Evolutionary conservation across 2,113 vertebrate genomes (phyloP).

Genomic region (Lepisosteus oculatus): DNA sequence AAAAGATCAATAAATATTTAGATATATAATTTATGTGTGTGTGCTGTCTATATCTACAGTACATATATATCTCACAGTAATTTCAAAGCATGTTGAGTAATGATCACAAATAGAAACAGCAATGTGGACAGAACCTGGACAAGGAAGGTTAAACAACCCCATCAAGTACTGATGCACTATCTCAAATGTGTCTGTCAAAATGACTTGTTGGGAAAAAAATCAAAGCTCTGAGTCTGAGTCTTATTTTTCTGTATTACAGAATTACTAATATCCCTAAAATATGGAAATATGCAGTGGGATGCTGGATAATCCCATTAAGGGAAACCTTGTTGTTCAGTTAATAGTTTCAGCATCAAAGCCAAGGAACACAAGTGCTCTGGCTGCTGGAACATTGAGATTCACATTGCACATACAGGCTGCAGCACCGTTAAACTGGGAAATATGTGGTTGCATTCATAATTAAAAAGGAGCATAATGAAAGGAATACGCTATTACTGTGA

Average conservation of each 20-base stretch:
- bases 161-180: not conserved
- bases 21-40: too few species aligned
- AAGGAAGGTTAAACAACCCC: not conserved
- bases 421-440: not conserved
- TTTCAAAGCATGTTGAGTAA: too few species aligned
- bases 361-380: not conserved
- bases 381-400: not conserved
- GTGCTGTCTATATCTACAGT: too few species aligned
- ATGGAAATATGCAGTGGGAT: not conserved
- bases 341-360: conserved; percentile 4
- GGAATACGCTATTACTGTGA: conserved; percentile 12
- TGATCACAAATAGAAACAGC: too few species aligned
- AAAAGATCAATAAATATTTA: too few species aligned
- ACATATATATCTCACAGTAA: too few species aligned
- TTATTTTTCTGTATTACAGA: not conserved
- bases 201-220: not conserved
- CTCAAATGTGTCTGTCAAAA: not conserved
- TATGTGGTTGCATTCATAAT: conserved; percentile 8
- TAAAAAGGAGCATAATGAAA: conserved; percentile 1
- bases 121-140: too few species aligned
- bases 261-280: not conserved
- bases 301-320: not conserved
- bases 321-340: not conserved
- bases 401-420: not conserved
- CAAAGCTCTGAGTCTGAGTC: too few species aligned